These are phyloP conservation scores for Carduelis carduelis DNA, from an alignment of 2,797 vertebrate genomes.

Conservation along the genomic window DNA sequence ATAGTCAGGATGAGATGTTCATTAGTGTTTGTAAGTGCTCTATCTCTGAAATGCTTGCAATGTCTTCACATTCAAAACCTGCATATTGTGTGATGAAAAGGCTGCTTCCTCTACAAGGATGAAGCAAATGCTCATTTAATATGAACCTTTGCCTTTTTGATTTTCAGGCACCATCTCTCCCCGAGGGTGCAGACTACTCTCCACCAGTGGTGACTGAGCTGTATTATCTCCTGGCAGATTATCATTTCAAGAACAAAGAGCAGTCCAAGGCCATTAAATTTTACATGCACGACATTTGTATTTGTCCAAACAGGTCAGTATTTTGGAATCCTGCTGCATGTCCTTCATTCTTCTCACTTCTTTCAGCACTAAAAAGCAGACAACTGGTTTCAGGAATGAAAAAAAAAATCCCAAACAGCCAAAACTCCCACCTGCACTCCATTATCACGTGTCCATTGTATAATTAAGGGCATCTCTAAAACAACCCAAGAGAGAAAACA, in stretches of 20 bases:
- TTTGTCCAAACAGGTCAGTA: conserved; percentile 91
- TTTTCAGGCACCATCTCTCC: conserved; percentile 86
- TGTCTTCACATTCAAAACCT: neutral
- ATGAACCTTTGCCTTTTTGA: neutral
- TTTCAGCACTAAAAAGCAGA: neutral
- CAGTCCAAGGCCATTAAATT: conserved; percentile 98
- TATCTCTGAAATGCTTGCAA: neutral
- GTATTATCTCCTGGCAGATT: conserved; percentile 95
- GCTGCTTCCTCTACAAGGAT: neutral
- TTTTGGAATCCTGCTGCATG: neutral
- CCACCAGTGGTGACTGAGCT: conserved; percentile 90
- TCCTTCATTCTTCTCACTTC: neutral
- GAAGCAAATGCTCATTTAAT: neutral
- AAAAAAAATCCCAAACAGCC: neutral
- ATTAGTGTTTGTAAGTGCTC: neutral
- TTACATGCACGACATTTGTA: conserved; percentile 96
- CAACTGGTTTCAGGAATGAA: neutral
- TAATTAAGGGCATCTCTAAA: neutral
- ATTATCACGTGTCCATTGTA: neutral
- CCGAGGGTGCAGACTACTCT: conserved; percentile 84
- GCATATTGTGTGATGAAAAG: neutral
- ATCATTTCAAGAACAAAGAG: conserved; percentile 99
- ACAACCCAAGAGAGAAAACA: neutral
- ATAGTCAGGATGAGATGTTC: neutral
- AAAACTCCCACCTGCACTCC: neutral